phyloP scores from a whole-genome alignment of 1,140 invertebrate species.

The Drosophila arizonae region DNA sequence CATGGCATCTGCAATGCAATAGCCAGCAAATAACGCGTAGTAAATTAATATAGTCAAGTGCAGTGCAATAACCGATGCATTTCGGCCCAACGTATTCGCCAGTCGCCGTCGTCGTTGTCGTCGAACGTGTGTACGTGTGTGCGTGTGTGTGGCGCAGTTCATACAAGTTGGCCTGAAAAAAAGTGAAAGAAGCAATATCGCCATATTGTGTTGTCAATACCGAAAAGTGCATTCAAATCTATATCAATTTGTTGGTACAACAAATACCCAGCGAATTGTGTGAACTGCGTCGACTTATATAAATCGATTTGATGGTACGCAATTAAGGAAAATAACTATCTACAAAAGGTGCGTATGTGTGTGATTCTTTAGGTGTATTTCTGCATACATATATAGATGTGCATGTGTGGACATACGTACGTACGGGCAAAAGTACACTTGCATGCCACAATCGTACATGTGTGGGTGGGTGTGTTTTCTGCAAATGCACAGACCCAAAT shows the following conservation, averaged over 20 bases:
- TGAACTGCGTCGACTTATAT: constrained; percentile 36
- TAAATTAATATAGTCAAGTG: constrained; percentile 44
- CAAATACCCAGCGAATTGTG: constrained; percentile 11
- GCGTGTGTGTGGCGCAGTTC: constrained; percentile 57
- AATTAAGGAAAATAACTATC: constrained; percentile 38
- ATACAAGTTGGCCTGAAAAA: constrained; percentile 77
- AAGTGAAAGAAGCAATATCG: constrained; percentile 76
- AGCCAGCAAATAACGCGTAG: constrained; percentile 6
- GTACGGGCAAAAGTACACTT: constrained; percentile 11
- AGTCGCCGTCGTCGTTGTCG: constrained; percentile 32
- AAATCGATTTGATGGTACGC: constrained; percentile 33
- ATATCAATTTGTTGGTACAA: constrained; percentile 30
- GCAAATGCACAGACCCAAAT: constrained; percentile 31
- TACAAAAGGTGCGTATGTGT: constrained; percentile 33
- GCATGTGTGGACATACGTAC: constrained; percentile 5
- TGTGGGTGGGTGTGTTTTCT: constrained; percentile 17
- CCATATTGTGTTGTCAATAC: constrained; percentile 72
- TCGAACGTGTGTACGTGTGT: constrained; percentile 44
- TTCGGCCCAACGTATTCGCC: constrained; percentile 32
- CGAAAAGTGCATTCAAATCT: constrained; percentile 60
- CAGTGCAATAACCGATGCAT: constrained; percentile 57
- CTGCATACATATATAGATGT: constrained; percentile 3
- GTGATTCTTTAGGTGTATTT: constrained; percentile 17
- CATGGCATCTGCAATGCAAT: constrained; percentile 20
- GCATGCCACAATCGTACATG: not conserved